phyloP scores from a whole-genome alignment of 2,113 vertebrate genomes.

The Prunella himalayana region DNA sequence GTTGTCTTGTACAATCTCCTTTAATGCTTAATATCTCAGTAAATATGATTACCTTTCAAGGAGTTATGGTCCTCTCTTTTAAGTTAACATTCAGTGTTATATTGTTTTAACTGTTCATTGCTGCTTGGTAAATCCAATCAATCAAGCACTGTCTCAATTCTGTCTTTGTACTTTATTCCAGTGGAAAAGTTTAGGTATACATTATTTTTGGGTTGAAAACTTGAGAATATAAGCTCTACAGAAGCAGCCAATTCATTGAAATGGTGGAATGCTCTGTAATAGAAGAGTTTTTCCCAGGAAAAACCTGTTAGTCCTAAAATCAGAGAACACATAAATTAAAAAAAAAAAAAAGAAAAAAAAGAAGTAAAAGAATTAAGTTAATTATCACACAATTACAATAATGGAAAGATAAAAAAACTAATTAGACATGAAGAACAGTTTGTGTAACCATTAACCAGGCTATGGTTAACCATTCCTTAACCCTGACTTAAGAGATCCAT shows the following conservation, averaged over 20 bases:
- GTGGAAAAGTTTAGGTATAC: constrained; percentile 8
- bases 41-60: constrained; percentile 28
- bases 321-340: neutral
- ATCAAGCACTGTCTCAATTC: constrained; percentile 22
- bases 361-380: constrained; percentile 42
- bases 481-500: constrained; percentile 68
- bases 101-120: constrained; percentile 21
- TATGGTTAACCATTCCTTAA: constrained; percentile 71
- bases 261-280: neutral
- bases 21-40: constrained; percentile 19
- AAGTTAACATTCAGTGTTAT: constrained; percentile 14
- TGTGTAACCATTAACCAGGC: constrained; percentile 72
- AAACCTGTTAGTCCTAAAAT: constrained; percentile 34
- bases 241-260: constrained; percentile 16
- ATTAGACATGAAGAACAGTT: constrained; percentile 70
- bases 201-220: constrained; percentile 8
- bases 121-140: constrained; percentile 46
- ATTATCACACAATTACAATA: constrained; percentile 68
- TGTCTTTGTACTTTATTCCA: neutral
- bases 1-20: neutral
- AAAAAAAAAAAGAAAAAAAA: neutral
- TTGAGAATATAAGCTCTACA: neutral
- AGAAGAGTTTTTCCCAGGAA: neutral
- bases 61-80: constrained; percentile 21
- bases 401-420: constrained; percentile 66